Evolutionary conservation across 2,797 vertebrate species (phyloP), one percentile per base, ranked within the genome.

Genomic region (Benthosema pterotum): DNA sequence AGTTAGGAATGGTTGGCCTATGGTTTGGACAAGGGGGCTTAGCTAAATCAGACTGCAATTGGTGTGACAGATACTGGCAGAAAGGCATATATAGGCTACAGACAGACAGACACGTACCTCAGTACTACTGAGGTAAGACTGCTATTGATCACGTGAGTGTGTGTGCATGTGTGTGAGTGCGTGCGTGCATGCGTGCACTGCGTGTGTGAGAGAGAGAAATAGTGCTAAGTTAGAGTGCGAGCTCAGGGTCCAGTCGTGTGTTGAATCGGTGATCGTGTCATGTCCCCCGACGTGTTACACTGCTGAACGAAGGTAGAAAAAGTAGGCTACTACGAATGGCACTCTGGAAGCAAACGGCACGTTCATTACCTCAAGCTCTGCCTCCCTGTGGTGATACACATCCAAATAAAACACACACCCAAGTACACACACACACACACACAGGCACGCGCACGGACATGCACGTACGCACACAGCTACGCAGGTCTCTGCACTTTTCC

Each of bases 21-120:
- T 79, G 61, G 60, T 5, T 74, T 54, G 71, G 82, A 88, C 86
- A 87, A 80, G 61, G 60, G 15, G 74, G 67, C 79, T 81, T 73
- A 82, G 86, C 87, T 84, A 76, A 80, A 88, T 86, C 68, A 66
- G 60, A 69, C 8, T 67, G 71, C 83, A 67, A 79, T 80, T 53
- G 51, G 42, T 42, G 16, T 49, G 84, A 55, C 28, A 6, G 28
- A 32, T 32, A 8, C 28, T 32, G 28, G 3, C 28, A 32, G 28
- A 8, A 5, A 32, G 28, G n/a, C n/a, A n/a, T n/a, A n/a, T n/a
- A n/a, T n/a, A n/a, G n/a, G n/a, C n/a, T n/a, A 8, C 5, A 79
- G 47, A 50, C 43, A 72, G 79, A 86, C 28, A 32, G 28, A 32
- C 28, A 8, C 60, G 57, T 7, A 25, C 42, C 71, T 86, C 64